Conservation (phyloP, 2,888 invertebrate species). For the Tribolium freemani region DNA sequence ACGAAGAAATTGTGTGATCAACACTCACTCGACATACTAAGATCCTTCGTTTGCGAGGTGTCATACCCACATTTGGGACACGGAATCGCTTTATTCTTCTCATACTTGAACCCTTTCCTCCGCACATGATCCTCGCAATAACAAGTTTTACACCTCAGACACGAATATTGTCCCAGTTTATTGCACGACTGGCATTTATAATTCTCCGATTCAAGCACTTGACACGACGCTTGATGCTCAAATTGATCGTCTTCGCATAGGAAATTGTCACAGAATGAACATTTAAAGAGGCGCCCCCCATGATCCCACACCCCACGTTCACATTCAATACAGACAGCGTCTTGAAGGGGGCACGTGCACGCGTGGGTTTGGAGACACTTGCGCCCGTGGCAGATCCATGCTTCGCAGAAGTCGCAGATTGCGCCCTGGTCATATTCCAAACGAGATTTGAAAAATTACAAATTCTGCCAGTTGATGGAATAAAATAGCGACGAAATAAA, state of each 20-base stretch:
- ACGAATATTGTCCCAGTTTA: slow-evolving; percentile 94
- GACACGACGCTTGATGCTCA: slow-evolving; percentile 97
- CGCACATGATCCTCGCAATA: slow-evolving; percentile 97
- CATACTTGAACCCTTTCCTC: slow-evolving; percentile 91
- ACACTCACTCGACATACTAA: slow-evolving; percentile 92
- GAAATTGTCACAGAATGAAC: slow-evolving; percentile 90
- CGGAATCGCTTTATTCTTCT: slow-evolving; percentile 86
- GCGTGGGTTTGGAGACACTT: slow-evolving; percentile 93
- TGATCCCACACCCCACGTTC: slow-evolving; percentile 97
- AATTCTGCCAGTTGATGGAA: no score
- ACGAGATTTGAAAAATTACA: no score
- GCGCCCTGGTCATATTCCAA: no score
- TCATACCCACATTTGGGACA: slow-evolving; percentile 96
- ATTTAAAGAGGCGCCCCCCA: slow-evolving; percentile 91
- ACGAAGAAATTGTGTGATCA: background rate
- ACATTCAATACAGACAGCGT: slow-evolving; percentile 92
- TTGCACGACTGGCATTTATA: slow-evolving; percentile 98
- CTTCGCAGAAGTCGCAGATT: slow-evolving; percentile 97
- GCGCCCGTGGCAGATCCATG: slow-evolving; percentile 96
- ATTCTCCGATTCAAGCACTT: slow-evolving; percentile 94
- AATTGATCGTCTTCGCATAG: slow-evolving; percentile 96
- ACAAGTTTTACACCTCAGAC: slow-evolving; percentile 94
- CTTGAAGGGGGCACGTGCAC: slow-evolving; percentile 90
- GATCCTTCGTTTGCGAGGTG: slow-evolving; percentile 93
- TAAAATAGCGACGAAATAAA: no score